Percentiles rank a stretch among this genome's conserved stretches.
Conservation (phyloP, 2,113 vertebrate species). For the Cettia cetti region DNA sequence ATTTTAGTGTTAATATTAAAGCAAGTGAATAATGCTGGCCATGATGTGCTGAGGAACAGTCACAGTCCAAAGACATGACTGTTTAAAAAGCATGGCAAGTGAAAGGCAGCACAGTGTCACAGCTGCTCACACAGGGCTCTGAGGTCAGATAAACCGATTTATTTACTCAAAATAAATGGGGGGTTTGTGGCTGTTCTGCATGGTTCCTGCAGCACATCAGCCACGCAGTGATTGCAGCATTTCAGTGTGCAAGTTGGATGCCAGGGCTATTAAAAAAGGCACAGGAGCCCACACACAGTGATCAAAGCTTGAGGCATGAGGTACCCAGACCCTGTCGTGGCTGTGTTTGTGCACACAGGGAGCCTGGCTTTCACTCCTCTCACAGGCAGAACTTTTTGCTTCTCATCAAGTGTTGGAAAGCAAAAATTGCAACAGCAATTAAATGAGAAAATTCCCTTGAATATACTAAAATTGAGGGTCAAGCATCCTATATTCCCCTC, state of each 20-base stretch:
- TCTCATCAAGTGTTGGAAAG: neutral
- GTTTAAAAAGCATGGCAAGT: accelerated
- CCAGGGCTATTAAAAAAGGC: neutral
- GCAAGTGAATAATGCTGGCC: neutral
- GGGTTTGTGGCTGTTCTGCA: accelerated
- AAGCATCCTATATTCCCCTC: neutral
- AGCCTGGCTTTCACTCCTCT: neutral
- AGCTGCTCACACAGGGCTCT: neutral
- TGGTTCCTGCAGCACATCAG: neutral
- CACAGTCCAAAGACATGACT: accelerated
- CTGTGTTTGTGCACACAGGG: too few species aligned
- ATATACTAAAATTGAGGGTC: neutral
- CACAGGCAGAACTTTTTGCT: neutral
- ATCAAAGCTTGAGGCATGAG: neutral
- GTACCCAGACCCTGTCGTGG: accelerated
- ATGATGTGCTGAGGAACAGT: neutral
- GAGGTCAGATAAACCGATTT: neutral
- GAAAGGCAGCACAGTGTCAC: accelerated
- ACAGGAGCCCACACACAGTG: neutral
- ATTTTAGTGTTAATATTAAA: neutral
- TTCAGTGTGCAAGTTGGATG: too few species aligned
- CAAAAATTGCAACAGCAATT: neutral
- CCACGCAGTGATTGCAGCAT: neutral
- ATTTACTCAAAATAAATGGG: neutral
- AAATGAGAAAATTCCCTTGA: neutral